Percentiles rank a stretch among this genome's conserved stretches.
Conservation (phyloP, 2,797 vertebrate genomes). For the Eupleurogrammus muticus region DNA sequence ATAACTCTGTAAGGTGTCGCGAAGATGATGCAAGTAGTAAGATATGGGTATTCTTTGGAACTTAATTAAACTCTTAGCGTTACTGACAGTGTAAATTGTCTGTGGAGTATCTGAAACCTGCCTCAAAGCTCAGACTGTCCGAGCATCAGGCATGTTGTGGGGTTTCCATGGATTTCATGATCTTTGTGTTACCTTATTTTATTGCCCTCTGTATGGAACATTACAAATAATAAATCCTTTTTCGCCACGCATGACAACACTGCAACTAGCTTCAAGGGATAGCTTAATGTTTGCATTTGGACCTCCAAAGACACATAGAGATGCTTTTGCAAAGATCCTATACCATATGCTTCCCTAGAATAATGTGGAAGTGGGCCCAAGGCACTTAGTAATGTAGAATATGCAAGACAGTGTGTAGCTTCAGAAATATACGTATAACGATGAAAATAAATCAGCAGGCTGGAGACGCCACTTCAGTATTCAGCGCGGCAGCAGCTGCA, state of each 20-base stretch:
- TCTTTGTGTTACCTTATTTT: slow-evolving; percentile 11
- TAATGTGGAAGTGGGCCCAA: slow-evolving; percentile 7
- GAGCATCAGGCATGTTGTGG: slow-evolving; percentile 20
- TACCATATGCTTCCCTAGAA: slow-evolving; percentile 18
- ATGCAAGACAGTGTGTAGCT: not conserved
- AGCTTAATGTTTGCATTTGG: slow-evolving; percentile 17
- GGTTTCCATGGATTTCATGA: slow-evolving; percentile 1
- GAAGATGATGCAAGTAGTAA: slow-evolving; percentile 57
- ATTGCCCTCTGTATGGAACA: slow-evolving; percentile 7
- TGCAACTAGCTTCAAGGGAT: slow-evolving; percentile 1
- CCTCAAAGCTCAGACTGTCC: slow-evolving; percentile 35
- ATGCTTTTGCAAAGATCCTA: slow-evolving; percentile 28
- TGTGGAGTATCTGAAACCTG: slow-evolving; percentile 41
- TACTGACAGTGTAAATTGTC: slow-evolving; percentile 41
- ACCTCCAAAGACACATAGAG: slow-evolving; percentile 15
- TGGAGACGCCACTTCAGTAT: slow-evolving; percentile 1
- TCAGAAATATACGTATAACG: slow-evolving; percentile 27
- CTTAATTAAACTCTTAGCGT: slow-evolving; percentile 57
- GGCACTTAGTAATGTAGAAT: slow-evolving; percentile 23
- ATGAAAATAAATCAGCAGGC: slow-evolving; percentile 17
- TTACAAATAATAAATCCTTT: slow-evolving; percentile 10
- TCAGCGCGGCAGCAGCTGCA: slow-evolving; percentile 1
- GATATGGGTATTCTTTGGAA: slow-evolving; percentile 48
- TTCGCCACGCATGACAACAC: slow-evolving; percentile 9
- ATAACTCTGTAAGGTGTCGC: slow-evolving; percentile 50